Percentiles rank a stretch among this genome's conserved stretches.
Evolutionary conservation across 2,888 invertebrate species (phyloP).

Genomic region (Pardosa pseudoannulata): DNA sequence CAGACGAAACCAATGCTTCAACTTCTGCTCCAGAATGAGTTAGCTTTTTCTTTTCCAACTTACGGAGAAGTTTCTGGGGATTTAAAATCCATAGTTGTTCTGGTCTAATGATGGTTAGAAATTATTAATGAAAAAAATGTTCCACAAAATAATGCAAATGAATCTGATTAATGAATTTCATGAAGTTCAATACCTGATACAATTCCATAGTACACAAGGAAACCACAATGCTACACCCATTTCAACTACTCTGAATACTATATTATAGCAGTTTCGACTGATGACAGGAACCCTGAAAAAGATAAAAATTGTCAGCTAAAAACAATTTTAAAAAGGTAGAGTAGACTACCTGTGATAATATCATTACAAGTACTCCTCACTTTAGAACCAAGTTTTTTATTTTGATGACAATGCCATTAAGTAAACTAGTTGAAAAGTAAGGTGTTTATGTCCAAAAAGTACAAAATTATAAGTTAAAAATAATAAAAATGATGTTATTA

Average conservation of each 20-base stretch:
- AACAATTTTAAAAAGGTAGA: too few relatives aligned
- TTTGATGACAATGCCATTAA: too few relatives aligned
- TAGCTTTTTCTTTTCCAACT: slow-evolving; percentile 52
- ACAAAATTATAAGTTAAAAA: too few relatives aligned
- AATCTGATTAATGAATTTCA: neutral
- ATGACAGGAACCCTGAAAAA: slow-evolving; percentile 92
- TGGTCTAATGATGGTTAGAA: slow-evolving; percentile 82
- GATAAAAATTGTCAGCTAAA: too few relatives aligned
- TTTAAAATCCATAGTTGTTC: slow-evolving; percentile 95
- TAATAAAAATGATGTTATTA: neutral
- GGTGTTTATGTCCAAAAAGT: too few relatives aligned
- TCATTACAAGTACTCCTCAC: too few relatives aligned
- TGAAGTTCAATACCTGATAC: slow-evolving; percentile 87
- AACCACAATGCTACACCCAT: slow-evolving; percentile 96
- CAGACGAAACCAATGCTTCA: slow-evolving; percentile 69
- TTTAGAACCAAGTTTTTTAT: too few relatives aligned
- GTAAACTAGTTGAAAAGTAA: too few relatives aligned
- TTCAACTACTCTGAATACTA: slow-evolving; percentile 92
- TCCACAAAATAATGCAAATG: neutral
- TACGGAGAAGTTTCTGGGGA: slow-evolving; percentile 87
- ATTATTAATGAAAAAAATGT: neutral
- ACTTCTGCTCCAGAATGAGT: slow-evolving; percentile 68
- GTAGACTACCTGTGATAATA: too few relatives aligned
- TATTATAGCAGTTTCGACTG: slow-evolving; percentile 93
- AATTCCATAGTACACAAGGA: slow-evolving; percentile 97